Evolutionary conservation across 23 tunicate genomes (phyloP).

Genomic region (Halocynthia roretzi): DNA sequence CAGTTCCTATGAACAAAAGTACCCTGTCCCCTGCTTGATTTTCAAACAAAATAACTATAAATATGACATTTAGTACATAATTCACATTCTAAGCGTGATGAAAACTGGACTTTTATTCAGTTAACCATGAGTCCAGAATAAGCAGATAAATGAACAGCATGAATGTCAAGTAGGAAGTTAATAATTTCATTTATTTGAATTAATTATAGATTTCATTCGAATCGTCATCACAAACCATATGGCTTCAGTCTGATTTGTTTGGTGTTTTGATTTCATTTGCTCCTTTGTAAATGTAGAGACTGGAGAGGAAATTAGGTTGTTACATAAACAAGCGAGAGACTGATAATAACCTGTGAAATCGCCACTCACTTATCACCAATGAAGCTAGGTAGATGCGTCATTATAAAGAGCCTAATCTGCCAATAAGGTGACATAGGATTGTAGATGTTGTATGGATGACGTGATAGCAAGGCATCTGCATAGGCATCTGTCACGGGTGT

Average conservation of each 20-base stretch:
- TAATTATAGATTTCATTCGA: too few species aligned
- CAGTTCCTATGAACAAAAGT: too few species aligned
- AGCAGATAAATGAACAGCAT: too few species aligned
- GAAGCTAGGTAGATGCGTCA: constrained; percentile 71
- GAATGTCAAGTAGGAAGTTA: too few species aligned
- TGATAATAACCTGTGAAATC: background rate
- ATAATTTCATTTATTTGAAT: too few species aligned
- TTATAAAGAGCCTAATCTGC: constrained; percentile 68
- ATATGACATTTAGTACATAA: too few species aligned
- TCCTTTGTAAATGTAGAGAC: constrained; percentile 2
- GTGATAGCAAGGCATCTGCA: constrained; percentile 80
- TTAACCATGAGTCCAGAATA: too few species aligned
- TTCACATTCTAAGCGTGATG: too few species aligned
- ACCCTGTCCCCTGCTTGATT: too few species aligned
- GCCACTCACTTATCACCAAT: constrained; percentile 86
- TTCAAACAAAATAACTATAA: too few species aligned
- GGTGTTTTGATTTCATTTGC: constrained; percentile 1
- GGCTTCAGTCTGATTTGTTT: background rate
- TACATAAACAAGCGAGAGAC: background rate
- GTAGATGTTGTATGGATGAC: constrained; percentile 61
- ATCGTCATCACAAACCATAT: background rate
- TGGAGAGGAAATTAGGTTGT: background rate
- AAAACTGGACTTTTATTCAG: too few species aligned
- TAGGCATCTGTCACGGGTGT: constrained; percentile 82
- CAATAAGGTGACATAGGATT: constrained; percentile 90